Evolutionary conservation across 2,113 vertebrate genomes (phyloP).

Genomic region (Haemorhous mexicanus): DNA sequence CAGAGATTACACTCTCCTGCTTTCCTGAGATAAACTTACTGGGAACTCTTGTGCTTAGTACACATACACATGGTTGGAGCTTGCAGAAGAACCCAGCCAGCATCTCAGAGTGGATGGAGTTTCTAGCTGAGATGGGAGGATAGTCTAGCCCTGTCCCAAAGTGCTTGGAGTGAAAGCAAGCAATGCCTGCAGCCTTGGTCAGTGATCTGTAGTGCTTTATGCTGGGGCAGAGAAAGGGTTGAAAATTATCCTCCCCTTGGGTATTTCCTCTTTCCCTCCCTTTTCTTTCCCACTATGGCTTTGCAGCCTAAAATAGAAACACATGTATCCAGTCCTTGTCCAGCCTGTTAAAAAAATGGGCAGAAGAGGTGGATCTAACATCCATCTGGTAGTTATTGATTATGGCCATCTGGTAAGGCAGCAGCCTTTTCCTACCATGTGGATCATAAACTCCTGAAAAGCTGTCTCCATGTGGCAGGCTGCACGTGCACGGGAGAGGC

Average conservation of each 20-base stretch:
- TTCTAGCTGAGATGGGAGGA: not conserved
- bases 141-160: not conserved
- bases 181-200: not conserved
- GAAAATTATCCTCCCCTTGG: not conserved
- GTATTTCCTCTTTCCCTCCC: not conserved
- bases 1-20: not conserved
- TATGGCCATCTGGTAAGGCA: constrained; percentile 71
- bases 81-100: not conserved
- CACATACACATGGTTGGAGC: not conserved
- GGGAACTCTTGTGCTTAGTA: not conserved
- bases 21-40: not conserved
- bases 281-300: not conserved
- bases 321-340: not conserved
- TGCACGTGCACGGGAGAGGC: not conserved
- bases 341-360: constrained; percentile 8
- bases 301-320: constrained; percentile 29
- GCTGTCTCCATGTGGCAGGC: constrained; percentile 35
- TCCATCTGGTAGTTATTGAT: constrained; percentile 77
- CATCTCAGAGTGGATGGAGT: not conserved
- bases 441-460: constrained; percentile 37
- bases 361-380: constrained; percentile 30
- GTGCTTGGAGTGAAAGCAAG: not conserved
- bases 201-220: not conserved
- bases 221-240: not conserved
- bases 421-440: constrained; percentile 40